Base-by-base conservation (phyloP, 2,113 vertebrate species). In the Microcebus griseorufus region DNA sequence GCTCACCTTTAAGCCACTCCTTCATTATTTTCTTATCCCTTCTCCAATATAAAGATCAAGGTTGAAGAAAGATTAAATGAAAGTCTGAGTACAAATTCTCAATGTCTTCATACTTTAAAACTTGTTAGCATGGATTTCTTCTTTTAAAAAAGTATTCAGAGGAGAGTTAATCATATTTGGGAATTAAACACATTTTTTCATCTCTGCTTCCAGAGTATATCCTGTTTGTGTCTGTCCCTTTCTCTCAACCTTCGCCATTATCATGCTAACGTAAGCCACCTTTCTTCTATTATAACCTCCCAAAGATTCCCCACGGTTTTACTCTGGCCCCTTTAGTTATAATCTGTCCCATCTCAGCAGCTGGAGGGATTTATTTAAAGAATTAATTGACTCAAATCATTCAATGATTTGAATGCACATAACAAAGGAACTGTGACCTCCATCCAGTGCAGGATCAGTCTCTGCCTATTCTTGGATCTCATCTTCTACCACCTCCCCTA, bases 21-120 rank as follows among this genome's bases (percentile, higher is more conserved):
- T 23, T 13, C 3, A 20, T 67, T 92, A 37, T 60, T 17, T n/a
- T 60, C 5, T 73, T 0, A 2, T 5, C n/a, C 58, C 13, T 69
- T 55, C 60, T 64, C 18, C 48, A 80, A 89, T 34, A 91, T 14
- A 60, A 62, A 93, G 85, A 39, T 85, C 84, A 89, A 82, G 53
- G 39, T 58, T 81, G 65, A 88, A 58, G 17, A 55, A 55, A 55
- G 53, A 17, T 55, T 55, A 17, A 55, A 55, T 84, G 45, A n/a
- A 82, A 65, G 39, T 9, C 9, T 86, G 9, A 73, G 64, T 73
- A 45, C 2, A 55, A 80, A 67, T 78, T 75, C 25, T 79, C 81
- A 64, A 6, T 16, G 62, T 88, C 88, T 80, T 9, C 12, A 8
- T 25, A 23, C 42, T 39, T 39, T 17, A 27, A 91, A 92, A n/a